phyloP scores from a whole-genome alignment of 2,113 vertebrate genomes.

The Caloenas nicobarica region DNA sequence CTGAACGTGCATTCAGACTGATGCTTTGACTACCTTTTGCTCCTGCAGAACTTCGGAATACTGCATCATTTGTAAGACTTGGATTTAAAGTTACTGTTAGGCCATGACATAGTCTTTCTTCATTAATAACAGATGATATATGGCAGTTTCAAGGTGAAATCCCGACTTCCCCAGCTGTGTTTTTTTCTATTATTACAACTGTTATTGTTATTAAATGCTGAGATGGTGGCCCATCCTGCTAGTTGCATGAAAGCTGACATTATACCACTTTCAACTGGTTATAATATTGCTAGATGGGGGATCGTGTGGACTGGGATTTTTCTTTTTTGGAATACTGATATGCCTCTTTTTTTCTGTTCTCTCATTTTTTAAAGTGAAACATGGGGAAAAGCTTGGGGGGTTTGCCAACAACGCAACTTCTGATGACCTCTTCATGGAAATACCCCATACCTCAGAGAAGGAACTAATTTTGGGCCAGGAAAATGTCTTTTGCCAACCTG shows the following conservation, averaged over 20 bases:
- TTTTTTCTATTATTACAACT: conserved; percentile 7
- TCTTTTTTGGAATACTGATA: neutral
- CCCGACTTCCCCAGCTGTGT: neutral
- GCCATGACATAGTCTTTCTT: neutral
- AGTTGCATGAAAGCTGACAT: neutral
- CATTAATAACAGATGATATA: neutral
- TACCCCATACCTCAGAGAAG: neutral
- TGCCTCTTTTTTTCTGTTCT: neutral
- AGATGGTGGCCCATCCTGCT: neutral
- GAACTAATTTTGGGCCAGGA: neutral
- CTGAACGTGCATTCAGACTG: neutral
- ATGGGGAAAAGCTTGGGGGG: neutral
- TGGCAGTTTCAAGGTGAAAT: conserved; percentile 5
- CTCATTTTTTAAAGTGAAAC: neutral
- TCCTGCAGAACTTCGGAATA: neutral
- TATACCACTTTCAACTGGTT: neutral
- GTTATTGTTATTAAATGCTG: conserved; percentile 24
- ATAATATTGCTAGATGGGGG: neutral
- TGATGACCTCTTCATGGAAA: neutral
- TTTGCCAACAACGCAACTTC: neutral
- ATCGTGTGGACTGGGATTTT: neutral
- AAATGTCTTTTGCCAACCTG: neutral
- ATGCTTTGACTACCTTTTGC: neutral
- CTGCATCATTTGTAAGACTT: neutral
- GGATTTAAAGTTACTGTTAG: neutral